Conservation (phyloP, 2,113 vertebrate species). For the Carassius auratus region DNA sequence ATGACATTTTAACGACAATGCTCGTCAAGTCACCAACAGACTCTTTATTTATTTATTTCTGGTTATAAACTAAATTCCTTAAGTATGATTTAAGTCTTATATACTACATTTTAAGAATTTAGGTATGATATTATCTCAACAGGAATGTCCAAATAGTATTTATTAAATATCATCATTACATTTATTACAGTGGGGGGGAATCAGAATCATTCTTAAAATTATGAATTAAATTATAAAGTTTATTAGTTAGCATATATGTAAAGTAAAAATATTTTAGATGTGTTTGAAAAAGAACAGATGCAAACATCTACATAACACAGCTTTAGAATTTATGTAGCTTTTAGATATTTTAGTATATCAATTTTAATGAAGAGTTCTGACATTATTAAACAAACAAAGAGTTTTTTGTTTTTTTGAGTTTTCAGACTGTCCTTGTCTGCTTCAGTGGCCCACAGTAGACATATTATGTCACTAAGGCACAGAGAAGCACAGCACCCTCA, state of each 20-base stretch:
- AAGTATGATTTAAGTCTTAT: too few species aligned
- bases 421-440: background rate
- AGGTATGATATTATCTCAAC: background rate
- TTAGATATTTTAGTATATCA: background rate
- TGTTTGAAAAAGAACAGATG: background rate
- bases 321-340: background rate
- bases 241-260: background rate
- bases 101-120: too few species aligned
- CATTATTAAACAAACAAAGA: background rate
- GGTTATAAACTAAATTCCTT: too few species aligned
- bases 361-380: background rate
- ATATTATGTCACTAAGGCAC: slow-evolving; percentile 12
- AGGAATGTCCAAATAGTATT: background rate
- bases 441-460: slow-evolving; percentile 23
- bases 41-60: too few species aligned
- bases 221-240: background rate
- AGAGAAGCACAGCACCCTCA: background rate
- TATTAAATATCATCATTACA: background rate
- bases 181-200: too few species aligned
- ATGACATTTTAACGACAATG: too few species aligned
- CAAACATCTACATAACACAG: background rate
- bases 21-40: too few species aligned
- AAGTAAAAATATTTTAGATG: background rate
- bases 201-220: background rate
- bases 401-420: background rate